Evolutionary conservation across 2,888 invertebrate genomes (phyloP).

Genomic region (Incurvaria masculella): DNA sequence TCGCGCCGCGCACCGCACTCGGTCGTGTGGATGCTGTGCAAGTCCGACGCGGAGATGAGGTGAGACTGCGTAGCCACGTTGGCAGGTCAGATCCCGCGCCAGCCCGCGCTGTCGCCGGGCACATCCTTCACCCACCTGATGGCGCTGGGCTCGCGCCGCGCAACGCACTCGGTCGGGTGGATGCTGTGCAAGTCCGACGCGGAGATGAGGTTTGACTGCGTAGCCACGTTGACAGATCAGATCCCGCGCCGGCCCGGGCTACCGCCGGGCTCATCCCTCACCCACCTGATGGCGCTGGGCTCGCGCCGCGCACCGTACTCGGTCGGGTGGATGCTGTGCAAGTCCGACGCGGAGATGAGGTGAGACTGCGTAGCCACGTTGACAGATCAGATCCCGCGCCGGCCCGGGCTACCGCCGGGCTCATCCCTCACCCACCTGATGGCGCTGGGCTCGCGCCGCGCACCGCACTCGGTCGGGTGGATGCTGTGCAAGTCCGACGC

Average conservation of each 20-base stretch:
- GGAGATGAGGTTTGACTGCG: constrained; percentile 67
- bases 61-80: constrained; percentile 23
- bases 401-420: constrained; percentile 68
- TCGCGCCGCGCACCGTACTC: constrained; percentile 64
- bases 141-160: constrained; percentile 68
- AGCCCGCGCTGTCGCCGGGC: constrained; percentile 68
- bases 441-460: constrained; percentile 68
- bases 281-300: constrained; percentile 76
- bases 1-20: constrained; percentile 64
- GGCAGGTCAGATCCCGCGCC: constrained; percentile 61
- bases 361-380: constrained; percentile 78
- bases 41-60: constrained; percentile 76
- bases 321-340: constrained; percentile 79
- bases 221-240: constrained; percentile 76
- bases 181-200: constrained; percentile 74
- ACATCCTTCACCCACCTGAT: constrained; percentile 70
- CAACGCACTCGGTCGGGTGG: constrained; percentile 74
- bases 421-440: constrained; percentile 70
- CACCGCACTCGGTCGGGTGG: constrained; percentile 74
- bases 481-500: constrained; percentile 74
- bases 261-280: constrained; percentile 64
- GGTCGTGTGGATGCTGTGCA: constrained; percentile 79
- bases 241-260: constrained; percentile 71
- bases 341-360: constrained; percentile 76
- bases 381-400: constrained; percentile 73